A percentile compares a stretch with the other conserved stretches of the same genome.
Conservation (phyloP, 2,113 vertebrate species). For the Zosterops lateralis region DNA sequence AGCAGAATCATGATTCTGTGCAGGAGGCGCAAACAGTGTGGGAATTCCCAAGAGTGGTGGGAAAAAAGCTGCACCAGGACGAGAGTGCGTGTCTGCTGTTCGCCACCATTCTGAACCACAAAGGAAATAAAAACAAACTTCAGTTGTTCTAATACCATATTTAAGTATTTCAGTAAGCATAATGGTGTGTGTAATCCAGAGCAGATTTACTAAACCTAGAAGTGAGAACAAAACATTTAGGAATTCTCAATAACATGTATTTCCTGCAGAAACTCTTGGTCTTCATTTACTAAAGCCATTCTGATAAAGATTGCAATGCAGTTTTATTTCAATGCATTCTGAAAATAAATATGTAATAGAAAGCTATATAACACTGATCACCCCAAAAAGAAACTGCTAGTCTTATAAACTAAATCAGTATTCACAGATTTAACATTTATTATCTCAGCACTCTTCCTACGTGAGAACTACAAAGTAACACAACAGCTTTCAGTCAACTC, state of each 20-base stretch:
- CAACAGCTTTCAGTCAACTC: neutral
- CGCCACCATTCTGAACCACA: constrained; percentile 87
- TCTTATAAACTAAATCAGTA: neutral
- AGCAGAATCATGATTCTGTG: constrained; percentile 79
- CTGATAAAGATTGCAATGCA: neutral
- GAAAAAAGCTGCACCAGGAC: constrained; percentile 82
- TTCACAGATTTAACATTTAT: neutral
- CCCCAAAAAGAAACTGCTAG: neutral
- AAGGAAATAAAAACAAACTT: constrained; percentile 29
- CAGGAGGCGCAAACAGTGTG: constrained; percentile 81
- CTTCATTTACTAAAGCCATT: neutral
- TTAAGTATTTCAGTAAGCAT: neutral
- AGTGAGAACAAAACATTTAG: neutral
- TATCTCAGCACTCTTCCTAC: neutral
- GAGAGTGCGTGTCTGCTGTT: constrained; percentile 77
- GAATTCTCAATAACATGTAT: neutral
- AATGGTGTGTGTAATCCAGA: neutral
- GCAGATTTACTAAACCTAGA: neutral
- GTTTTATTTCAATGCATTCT: neutral
- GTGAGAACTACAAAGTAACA: neutral
- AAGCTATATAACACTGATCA: neutral
- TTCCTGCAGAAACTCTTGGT: neutral
- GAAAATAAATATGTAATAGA: neutral
- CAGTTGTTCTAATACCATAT: neutral
- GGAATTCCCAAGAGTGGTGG: constrained; percentile 86